Percentiles rank a stretch among this genome's conserved stretches.
Conservation (phyloP, 2,113 vertebrate species). For the Aspidoscelis tigris region DNA sequence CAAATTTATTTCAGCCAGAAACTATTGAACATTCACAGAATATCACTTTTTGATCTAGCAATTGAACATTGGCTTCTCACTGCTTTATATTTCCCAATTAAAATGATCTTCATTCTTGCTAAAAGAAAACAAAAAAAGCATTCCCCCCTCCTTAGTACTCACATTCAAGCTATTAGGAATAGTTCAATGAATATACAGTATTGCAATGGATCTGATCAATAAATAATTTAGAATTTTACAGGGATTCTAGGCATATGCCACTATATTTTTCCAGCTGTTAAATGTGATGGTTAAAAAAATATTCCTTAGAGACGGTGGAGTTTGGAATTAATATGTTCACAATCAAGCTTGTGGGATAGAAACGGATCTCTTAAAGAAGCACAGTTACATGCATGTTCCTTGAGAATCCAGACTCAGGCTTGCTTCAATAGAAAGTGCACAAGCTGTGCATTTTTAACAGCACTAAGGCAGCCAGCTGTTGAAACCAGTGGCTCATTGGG, state of each 20-base stretch:
- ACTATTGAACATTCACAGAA: background rate
- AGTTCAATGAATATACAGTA: background rate
- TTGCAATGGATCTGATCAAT: background rate
- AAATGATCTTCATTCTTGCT: background rate
- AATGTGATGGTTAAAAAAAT: too few relatives aligned
- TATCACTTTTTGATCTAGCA: background rate
- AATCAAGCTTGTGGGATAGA: fast-evolving
- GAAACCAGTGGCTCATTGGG: constrained; percentile 4
- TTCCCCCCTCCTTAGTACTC: background rate
- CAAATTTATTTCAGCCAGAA: background rate
- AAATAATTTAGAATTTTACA: background rate
- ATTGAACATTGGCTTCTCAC: too few relatives aligned
- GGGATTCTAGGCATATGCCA: background rate
- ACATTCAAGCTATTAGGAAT: background rate
- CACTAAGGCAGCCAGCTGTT: background rate
- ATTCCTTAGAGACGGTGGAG: too few relatives aligned
- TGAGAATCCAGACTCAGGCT: constrained; percentile 7
- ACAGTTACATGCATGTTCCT: background rate
- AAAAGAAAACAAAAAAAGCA: too few relatives aligned
- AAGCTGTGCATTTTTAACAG: constrained; percentile 26
- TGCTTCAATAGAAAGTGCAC: fast-evolving
- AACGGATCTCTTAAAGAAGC: constrained; percentile 10
- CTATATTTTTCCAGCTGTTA: background rate
- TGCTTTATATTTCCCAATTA: background rate
- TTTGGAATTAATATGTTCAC: background rate